Conservation (phyloP, 2,888 invertebrate species). For the Meta bourneti region DNA sequence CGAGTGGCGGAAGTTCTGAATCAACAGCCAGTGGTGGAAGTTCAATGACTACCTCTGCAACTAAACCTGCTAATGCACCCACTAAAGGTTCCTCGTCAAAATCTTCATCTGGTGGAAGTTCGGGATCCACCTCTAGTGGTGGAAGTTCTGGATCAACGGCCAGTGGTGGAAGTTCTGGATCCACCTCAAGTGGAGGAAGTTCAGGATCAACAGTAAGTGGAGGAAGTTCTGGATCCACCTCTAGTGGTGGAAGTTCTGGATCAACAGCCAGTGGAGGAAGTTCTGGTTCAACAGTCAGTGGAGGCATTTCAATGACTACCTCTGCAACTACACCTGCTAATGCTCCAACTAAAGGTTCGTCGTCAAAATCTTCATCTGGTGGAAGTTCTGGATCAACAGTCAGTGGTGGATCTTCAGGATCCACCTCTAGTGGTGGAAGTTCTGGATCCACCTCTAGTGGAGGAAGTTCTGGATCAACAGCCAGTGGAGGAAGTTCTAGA, state of each 20-base stretch:
- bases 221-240: not conserved
- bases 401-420: not conserved
- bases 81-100: too few species aligned
- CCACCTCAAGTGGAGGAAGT: not conserved
- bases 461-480: not conserved
- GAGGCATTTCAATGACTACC: not conserved
- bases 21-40: too few species aligned
- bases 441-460: not conserved
- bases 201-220: not conserved
- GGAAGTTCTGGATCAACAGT: not conserved
- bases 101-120: not conserved
- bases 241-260: not conserved
- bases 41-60: not conserved
- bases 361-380: too few species aligned
- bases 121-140: not conserved
- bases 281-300: not conserved
- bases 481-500: not conserved
- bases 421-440: not conserved
- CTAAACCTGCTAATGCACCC: not conserved
- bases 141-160: not conserved
- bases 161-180: not conserved
- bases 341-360: not conserved
- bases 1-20: not conserved
- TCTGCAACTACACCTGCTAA: constrained; percentile 1
- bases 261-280: not conserved